These are phyloP conservation scores for Sebastes melanostomus DNA, from an alignment of 2,797 vertebrate species.

Conservation along the genomic window DNA sequence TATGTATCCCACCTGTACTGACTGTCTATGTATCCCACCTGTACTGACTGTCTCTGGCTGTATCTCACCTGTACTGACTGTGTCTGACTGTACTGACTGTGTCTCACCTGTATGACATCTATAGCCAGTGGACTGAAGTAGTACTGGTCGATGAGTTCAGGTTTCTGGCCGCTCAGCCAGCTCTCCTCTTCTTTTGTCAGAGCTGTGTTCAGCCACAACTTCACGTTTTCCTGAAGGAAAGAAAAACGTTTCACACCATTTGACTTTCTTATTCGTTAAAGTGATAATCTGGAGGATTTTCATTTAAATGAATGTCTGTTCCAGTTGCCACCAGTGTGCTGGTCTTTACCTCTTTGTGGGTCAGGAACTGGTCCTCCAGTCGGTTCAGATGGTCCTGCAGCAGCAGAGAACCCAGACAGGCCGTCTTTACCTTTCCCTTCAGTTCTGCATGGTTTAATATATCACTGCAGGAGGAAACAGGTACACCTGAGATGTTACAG, in stretches of 20 bases:
- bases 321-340: background rate
- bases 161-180: slow-evolving; percentile 80
- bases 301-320: too few species aligned
- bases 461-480: slow-evolving; percentile 76
- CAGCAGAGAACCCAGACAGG: slow-evolving; percentile 74
- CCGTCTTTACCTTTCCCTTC: slow-evolving; percentile 71
- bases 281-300: too few species aligned
- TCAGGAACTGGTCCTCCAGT: slow-evolving; percentile 60
- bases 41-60: background rate
- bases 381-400: background rate
- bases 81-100: too few species aligned
- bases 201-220: slow-evolving; percentile 71
- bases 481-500: background rate
- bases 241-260: too few species aligned
- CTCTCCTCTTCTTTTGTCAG: slow-evolving; percentile 81
- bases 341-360: slow-evolving; percentile 50
- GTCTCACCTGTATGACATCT: slow-evolving; percentile 86
- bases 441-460: slow-evolving; percentile 83
- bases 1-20: too few species aligned
- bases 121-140: slow-evolving; percentile 87
- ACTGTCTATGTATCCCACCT: background rate
- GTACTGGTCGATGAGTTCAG: slow-evolving; percentile 78
- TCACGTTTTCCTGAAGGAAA: slow-evolving; percentile 72
- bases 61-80: too few species aligned
- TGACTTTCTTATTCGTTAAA: too few species aligned